A percentile compares a stretch with the other conserved stretches of the same genome.
Conservation (phyloP, 2,113 vertebrate genomes). For the Phodopus roborovskii region DNA sequence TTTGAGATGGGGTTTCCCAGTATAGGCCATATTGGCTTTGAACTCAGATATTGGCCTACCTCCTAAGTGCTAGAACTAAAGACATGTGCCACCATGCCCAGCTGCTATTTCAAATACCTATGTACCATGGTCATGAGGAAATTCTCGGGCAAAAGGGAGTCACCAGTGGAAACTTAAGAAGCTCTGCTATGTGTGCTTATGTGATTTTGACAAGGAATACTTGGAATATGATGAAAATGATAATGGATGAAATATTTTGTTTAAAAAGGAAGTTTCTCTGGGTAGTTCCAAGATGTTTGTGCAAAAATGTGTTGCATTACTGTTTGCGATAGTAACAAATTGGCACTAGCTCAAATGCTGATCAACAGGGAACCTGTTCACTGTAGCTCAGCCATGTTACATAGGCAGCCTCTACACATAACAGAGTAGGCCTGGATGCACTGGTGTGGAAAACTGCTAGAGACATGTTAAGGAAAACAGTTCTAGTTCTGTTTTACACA, state of each 20-base stretch:
- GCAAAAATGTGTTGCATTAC: slow-evolving; percentile 38
- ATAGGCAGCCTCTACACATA: slow-evolving; percentile 47
- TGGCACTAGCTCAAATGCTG: slow-evolving; percentile 41
- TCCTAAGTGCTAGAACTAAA: no score
- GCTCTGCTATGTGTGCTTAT: not conserved
- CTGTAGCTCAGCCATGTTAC: slow-evolving; percentile 7
- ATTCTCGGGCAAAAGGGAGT: not conserved
- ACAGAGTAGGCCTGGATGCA: slow-evolving; percentile 31
- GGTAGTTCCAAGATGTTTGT: slow-evolving; percentile 22
- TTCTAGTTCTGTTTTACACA: slow-evolving; percentile 36
- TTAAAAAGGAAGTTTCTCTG: slow-evolving; percentile 58
- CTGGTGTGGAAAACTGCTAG: slow-evolving; percentile 38
- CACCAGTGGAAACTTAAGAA: not conserved
- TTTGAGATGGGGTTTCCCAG: not conserved
- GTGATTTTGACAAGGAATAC: slow-evolving; percentile 51
- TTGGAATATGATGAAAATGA: slow-evolving; percentile 46
- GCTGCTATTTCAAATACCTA: not conserved
- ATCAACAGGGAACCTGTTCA: slow-evolving; percentile 53
- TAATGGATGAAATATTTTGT: slow-evolving; percentile 22
- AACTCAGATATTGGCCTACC: not conserved
- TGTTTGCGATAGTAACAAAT: slow-evolving; percentile 44
- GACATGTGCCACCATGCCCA: not conserved
- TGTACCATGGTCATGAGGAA: not conserved
- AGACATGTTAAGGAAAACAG: slow-evolving; percentile 53
- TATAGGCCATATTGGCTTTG: not conserved